These are phyloP conservation scores for Epinephelus moara DNA, from an alignment of 2,113 vertebrate genomes.

Conservation along the genomic window DNA sequence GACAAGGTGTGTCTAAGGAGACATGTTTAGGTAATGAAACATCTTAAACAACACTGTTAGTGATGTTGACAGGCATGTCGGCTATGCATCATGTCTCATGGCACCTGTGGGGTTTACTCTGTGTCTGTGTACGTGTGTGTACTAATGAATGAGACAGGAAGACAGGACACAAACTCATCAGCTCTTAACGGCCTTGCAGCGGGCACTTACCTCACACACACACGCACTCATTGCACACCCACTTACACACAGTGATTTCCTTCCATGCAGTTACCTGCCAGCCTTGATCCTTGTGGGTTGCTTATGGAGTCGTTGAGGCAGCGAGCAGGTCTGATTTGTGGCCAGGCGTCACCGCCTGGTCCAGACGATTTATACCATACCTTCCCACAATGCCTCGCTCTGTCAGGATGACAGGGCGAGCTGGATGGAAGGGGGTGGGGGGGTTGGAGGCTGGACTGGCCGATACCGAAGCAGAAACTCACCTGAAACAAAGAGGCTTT, in stretches of 20 bases:
- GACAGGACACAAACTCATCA: constrained; percentile 32
- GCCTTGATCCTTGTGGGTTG: constrained; percentile 51
- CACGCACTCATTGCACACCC: background rate
- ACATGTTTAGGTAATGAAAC: background rate
- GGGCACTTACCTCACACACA: constrained; percentile 15
- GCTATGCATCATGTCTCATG: constrained; percentile 1
- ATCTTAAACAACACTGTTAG: background rate
- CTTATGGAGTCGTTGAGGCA: constrained; percentile 30
- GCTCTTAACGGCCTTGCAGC: constrained; percentile 30
- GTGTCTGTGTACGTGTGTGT: background rate
- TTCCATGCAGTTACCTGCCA: constrained; percentile 25
- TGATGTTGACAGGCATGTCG: background rate
- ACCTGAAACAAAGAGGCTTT: constrained; percentile 79
- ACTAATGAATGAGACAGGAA: background rate
- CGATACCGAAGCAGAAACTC: constrained; percentile 77
- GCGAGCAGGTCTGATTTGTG: constrained; percentile 66
- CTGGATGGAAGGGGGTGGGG: background rate
- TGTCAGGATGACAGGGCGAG: constrained; percentile 30
- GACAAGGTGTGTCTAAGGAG: background rate
- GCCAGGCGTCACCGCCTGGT: constrained; percentile 17
- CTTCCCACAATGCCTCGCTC: constrained; percentile 63
- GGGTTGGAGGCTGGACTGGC: constrained; percentile 29
- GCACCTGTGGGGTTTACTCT: constrained; percentile 10
- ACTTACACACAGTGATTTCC: background rate
- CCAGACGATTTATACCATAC: constrained; percentile 49